Evolutionary conservation across 1,140 invertebrate species (phyloP), one percentile per base, ranked within the genome.

Genomic region (Heliconius nattereri): DNA sequence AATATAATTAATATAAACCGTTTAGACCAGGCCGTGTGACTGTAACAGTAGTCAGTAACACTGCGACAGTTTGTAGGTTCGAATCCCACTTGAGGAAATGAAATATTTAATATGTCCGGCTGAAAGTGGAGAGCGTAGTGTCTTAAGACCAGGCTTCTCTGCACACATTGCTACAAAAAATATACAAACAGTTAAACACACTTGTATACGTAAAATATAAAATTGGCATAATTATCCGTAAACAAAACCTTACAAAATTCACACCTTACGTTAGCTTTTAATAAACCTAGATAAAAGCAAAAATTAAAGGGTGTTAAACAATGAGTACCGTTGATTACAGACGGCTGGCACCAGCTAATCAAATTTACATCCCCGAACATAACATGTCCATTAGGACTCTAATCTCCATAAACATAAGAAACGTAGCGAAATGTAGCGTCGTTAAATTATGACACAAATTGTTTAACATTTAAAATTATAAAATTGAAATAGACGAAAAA

Each of bases 301-400:
- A 75, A 29, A 71, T 70, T 35, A 71, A 71, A 79, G 85, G 76
- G 76, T 82, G 80, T 87, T 78, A 87, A 90, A 92, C 89, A 91
- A 91, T 90, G 87, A 87, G 76, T 83, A 78, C 82, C 84, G 85
- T 90, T 90, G 86, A 91, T 85, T 89, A 85, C 80, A 78, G 82
- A 75, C 81, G 81, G 77, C 85, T 84, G 79, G 84, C 81, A 78
- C 79, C 49, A 83, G 85, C 90, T 94, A 94, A 94, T 94, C 90
- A 81, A 92, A 92, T 92, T 91, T 92, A 90, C 91, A 91, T 84
- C 60, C 82, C 73, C 80, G 81, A 90, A 93, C 92, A 93, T 80
- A 89, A 86, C 87, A 91, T 91, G 80, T 91, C 90, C 90, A 93
- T 92, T 93, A 92, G 85, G 81, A 74, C 80, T 85, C 32, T 6